Conservation (phyloP, 2,888 invertebrate species). For the Drosophila mayaguana region DNA sequence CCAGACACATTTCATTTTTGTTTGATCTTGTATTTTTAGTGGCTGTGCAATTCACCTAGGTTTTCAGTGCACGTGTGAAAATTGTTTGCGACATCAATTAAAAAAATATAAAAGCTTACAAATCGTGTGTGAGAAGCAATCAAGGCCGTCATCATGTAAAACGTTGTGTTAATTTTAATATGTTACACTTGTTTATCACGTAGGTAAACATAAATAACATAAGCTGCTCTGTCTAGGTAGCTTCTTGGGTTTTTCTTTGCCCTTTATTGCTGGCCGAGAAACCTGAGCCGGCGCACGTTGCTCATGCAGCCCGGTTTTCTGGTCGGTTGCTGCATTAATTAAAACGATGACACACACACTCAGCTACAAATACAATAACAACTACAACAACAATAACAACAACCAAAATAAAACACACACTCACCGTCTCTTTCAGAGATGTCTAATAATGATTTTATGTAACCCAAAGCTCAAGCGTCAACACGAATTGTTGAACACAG, state of each 20-base stretch:
- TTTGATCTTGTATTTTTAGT: not conserved
- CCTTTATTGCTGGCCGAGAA: slow-evolving; percentile 9
- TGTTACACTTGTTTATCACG: slow-evolving; percentile 61
- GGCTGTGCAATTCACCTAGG: not conserved
- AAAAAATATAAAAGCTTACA: slow-evolving; percentile 23
- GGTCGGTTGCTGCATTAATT: slow-evolving; percentile 71
- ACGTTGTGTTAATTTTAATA: slow-evolving; percentile 61
- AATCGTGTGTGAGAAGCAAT: slow-evolving; percentile 43
- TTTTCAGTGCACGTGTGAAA: slow-evolving; percentile 49
- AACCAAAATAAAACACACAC: not conserved
- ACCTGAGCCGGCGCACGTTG: slow-evolving; percentile 60
- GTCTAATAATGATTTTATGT: slow-evolving; percentile 75
- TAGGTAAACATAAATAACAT: slow-evolving; percentile 49
- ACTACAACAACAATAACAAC: not conserved
- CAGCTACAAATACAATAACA: not conserved
- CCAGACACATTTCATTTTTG: no score
- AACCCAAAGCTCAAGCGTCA: slow-evolving; percentile 46
- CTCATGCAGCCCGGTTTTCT: slow-evolving; percentile 39
- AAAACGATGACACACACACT: slow-evolving; percentile 68
- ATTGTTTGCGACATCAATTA: slow-evolving; percentile 55
- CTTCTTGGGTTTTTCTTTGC: slow-evolving; percentile 13
- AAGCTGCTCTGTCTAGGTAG: slow-evolving; percentile 32
- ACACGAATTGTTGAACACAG: slow-evolving; percentile 38
- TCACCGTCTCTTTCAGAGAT: slow-evolving; percentile 47
- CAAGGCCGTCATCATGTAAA: slow-evolving; percentile 59